Conservation (phyloP, 64 coral and sea anemone genomes). For the Actinia equina region DNA sequence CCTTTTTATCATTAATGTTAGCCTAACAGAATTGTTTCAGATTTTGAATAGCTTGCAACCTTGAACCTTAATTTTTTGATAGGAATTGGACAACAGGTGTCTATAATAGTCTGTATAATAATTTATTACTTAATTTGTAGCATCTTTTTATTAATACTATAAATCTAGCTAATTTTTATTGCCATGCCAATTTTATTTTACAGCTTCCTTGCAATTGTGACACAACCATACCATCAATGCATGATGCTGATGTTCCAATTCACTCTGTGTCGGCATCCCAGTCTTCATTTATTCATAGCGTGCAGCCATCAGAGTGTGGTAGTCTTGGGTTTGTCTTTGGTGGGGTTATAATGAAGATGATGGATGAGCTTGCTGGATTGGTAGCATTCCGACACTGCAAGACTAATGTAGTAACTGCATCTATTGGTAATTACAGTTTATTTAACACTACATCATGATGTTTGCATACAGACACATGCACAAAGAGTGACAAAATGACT, state of each 20-base stretch:
- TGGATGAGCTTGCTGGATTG: constrained; percentile 94
- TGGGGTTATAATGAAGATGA: constrained; percentile 96
- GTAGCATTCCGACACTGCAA: constrained; percentile 87
- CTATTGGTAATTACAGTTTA: constrained; percentile 59
- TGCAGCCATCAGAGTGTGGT: constrained; percentile 93
- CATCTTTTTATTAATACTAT: too few relatives aligned
- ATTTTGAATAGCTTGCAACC: too few relatives aligned
- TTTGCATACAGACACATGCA: too few relatives aligned
- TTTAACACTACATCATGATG: too few relatives aligned
- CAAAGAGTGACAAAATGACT: too few relatives aligned
- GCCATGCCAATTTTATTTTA: background rate
- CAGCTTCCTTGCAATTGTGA: constrained; percentile 52
- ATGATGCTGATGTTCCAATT: constrained; percentile 24
- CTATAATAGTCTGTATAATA: too few relatives aligned
- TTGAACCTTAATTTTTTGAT: too few relatives aligned
- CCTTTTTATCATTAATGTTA: too few relatives aligned
- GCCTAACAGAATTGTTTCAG: too few relatives aligned
- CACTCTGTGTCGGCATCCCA: constrained; percentile 61
- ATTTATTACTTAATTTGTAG: too few relatives aligned
- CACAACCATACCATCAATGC: background rate
- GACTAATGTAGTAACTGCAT: constrained; percentile 89
- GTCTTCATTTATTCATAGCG: constrained; percentile 74
- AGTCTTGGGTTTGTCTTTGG: constrained; percentile 60
- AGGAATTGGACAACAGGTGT: too few relatives aligned
- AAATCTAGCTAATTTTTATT: too few relatives aligned